Percentiles rank a stretch among this genome's conserved stretches.
Evolutionary conservation across 1,140 invertebrate species (phyloP).

Genomic region (Steinernema khuongi): DNA sequence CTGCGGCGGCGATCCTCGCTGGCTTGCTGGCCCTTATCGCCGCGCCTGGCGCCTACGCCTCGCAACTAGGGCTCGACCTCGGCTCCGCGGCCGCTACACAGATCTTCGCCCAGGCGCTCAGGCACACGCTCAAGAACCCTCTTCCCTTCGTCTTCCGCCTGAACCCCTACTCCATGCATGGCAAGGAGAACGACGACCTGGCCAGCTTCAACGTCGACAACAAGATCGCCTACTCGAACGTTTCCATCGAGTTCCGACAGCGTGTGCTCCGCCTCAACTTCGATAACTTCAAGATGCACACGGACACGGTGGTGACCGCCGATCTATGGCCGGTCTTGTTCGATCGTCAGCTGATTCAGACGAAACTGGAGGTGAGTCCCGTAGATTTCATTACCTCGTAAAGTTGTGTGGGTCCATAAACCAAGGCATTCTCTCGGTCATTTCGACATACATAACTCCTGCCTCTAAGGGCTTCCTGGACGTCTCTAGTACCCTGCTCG

Average conservation of each 20-base stretch:
- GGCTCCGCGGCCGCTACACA: constrained; percentile 6
- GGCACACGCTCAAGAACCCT: neutral
- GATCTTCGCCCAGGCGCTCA: neutral
- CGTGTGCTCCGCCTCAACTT: neutral
- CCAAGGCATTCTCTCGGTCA: too few species aligned
- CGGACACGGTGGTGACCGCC: neutral
- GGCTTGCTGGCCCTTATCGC: neutral
- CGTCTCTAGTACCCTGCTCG: too few species aligned
- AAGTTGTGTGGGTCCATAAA: too few species aligned
- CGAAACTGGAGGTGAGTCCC: neutral
- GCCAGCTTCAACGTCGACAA: neutral
- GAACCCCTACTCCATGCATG: neutral
- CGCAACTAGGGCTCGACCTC: neutral
- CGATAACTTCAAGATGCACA: constrained; percentile 7
- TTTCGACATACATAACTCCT: too few species aligned
- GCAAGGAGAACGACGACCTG: neutral
- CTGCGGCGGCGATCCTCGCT: neutral
- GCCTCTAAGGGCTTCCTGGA: too few species aligned
- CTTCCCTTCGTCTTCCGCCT: constrained; percentile 5
- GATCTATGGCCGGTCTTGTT: constrained; percentile 3
- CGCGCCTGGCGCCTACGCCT: neutral
- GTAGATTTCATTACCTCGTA: too few species aligned
- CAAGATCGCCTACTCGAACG: constrained; percentile 1
- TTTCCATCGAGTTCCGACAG: neutral
- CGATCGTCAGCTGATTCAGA: constrained; percentile 8